Evolutionary conservation across 2,797 vertebrate species (phyloP), one percentile per base, ranked within the genome.

Genomic region (Euphonia xanthogaster): DNA sequence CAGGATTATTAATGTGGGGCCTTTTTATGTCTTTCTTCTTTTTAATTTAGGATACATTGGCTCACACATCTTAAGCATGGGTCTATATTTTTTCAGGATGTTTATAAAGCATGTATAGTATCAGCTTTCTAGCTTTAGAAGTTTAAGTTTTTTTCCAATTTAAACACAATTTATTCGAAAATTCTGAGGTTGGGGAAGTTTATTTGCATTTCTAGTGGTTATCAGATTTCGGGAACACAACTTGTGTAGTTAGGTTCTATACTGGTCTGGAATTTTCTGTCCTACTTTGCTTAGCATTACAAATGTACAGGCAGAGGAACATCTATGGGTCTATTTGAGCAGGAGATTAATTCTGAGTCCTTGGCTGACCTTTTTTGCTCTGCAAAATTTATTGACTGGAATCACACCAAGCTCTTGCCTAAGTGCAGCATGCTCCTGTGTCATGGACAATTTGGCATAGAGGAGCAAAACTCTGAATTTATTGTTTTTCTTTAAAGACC

Each of bases 281-380:
- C 33, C 23, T 60, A 20, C 31, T 60, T 67, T n/a, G 12, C 12
- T 55, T 54, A 5, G 39, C 68, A 1, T 44, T 73, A 2, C 12
- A 8, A 22, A 12, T 1, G 2, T 7, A 9, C 4, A 33, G 15
- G 19, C 40, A 60, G 40, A 66, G 31, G 17, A 61, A 15, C 0
- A 1, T 81, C 61, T 27, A 23, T 22, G 18, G 33, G 45, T 58
- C 4, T 45, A 63, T 61, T 77, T 61, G 65, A 63, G 23, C 14
- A 79, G 58, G 13, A 72, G 53, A 74, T 77, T 57, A 13, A 35
- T 82, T 91, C 24, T 78, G 9, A 90, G 19, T 77, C 44, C 31
- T 63, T 10, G 54, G 37, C 10, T 74, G 55, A 71, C 12, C 9
- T 68, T 47, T 84, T 68, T 47, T 84, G n/a, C 25, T 55, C 31